These are phyloP conservation scores for Chelonus insularis DNA, from an alignment of 1,140 invertebrate species.

Conservation along the genomic window DNA sequence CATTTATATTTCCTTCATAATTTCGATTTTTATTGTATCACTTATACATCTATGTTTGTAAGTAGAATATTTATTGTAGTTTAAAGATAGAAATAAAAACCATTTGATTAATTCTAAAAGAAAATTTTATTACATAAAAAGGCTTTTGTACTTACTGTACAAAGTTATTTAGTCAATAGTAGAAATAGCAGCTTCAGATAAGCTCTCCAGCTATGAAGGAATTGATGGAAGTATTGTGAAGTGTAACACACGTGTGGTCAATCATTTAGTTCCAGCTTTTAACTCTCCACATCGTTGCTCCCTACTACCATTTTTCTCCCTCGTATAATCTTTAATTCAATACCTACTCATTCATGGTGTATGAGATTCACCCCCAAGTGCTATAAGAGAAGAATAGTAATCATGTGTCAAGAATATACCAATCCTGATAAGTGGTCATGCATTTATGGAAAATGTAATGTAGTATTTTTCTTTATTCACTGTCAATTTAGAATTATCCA, in stretches of 20 bases:
- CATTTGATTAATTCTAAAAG: no score
- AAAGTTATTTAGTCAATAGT: background rate
- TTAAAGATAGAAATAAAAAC: no score
- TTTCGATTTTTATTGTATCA: no score
- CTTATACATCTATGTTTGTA: no score
- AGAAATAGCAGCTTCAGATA: background rate
- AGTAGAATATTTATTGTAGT: no score
- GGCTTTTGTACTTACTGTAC: no score
- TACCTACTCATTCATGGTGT: slow-evolving; percentile 7
- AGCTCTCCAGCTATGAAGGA: background rate
- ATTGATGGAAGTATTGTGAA: background rate
- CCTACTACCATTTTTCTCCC: background rate
- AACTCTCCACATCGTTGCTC: background rate
- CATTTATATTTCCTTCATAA: no score
- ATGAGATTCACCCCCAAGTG: background rate
- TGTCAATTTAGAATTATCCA: no score
- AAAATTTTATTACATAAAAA: no score
- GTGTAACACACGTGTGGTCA: background rate
- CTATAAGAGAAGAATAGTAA: background rate
- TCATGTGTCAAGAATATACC: background rate
- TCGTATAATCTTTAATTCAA: slow-evolving; percentile 7
- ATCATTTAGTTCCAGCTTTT: slow-evolving; percentile 6
- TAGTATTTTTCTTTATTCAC: no score
- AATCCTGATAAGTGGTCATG: slow-evolving; percentile 1
- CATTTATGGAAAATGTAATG: slow-evolving; percentile 2